Evolutionary conservation across 1,140 invertebrate genomes (phyloP), one percentile per base, ranked within the genome.

Genomic region (Lutraria rhynchaena): DNA sequence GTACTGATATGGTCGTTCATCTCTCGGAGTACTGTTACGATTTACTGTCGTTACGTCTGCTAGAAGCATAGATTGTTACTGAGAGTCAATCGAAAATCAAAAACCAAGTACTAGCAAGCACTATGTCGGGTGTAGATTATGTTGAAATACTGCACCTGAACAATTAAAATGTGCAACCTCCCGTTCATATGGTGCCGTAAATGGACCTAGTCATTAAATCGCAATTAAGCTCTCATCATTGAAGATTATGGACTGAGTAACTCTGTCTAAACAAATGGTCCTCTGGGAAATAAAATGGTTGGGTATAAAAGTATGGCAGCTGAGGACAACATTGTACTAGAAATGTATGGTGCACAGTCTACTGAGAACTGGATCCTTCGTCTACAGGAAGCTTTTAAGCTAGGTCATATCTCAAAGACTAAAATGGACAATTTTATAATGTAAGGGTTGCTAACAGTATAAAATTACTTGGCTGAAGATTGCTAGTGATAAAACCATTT

Each of bases 161-260:
- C 73, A 75, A 75, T 75, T 75, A 75, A 75, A 75, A 75, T 75
- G 57, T 75, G 73, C 73, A 75, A 75, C 73, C 44, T 75, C 57
- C 51, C 4, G 31, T 5, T 37, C n/a, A 67, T 37, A 75, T 75
- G 37, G 73, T 63, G 58, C 44, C 31, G 55, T 61, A 75, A 75
- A 75, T 75, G 73, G 73, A 75, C 27, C 7, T 13, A 61, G 55
- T 49, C 73, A 75, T 75, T 63, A 75, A 75, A 75, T 63, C 22
- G 73, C 73, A 63, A 75, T 75, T 75, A 75, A 61, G 41, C 58
- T 58, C 58, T 61, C 58, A 60, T 75, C 58, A 61, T 35, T 17
- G 37, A 35, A 41, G 57, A 75, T 74, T 74, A 74, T 75, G 53
- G 31, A 75, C 73, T 33, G 44, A 61, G 73, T 61, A 60, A 75